Evolutionary conservation across 2,888 invertebrate species (phyloP).

Genomic region (Drosophila mettleri): DNA sequence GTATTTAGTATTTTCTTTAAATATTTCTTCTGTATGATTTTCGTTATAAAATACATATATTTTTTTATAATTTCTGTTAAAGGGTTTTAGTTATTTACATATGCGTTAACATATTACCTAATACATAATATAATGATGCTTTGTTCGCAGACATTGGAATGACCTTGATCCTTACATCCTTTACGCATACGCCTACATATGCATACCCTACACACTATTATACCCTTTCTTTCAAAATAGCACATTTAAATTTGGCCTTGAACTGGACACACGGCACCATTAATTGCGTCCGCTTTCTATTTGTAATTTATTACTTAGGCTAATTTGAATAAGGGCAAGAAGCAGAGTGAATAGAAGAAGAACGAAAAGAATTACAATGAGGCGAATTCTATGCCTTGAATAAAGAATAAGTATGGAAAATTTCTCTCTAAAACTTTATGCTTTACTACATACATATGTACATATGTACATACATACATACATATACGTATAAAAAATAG

Average conservation of each 20-base stretch:
- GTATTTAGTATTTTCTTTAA: too few relatives aligned
- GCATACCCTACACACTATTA: not conserved
- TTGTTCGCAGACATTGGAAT: slow-evolving; percentile 4
- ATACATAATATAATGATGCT: not conserved
- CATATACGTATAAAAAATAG: too few relatives aligned
- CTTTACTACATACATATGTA: too few relatives aligned
- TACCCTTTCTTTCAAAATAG: slow-evolving; percentile 25
- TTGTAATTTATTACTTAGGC: slow-evolving; percentile 12
- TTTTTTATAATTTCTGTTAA: not conserved
- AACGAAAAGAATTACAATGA: not conserved
- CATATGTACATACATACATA: too few relatives aligned
- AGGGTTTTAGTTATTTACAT: not conserved
- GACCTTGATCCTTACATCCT: slow-evolving; percentile 23
- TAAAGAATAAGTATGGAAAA: not conserved
- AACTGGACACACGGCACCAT: slow-evolving; percentile 24
- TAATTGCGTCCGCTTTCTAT: slow-evolving; percentile 31
- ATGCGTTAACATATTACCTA: not conserved
- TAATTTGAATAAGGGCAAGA: slow-evolving; percentile 21
- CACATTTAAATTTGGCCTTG: slow-evolving; percentile 46
- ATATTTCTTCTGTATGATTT: too few relatives aligned
- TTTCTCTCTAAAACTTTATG: not conserved
- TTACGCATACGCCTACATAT: not conserved
- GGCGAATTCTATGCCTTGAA: not conserved
- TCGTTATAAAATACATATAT: not conserved
- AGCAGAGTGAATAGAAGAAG: not conserved